phyloP scores from a whole-genome alignment of 1,140 invertebrate species.

The Aphelenchoides avenae region DNA sequence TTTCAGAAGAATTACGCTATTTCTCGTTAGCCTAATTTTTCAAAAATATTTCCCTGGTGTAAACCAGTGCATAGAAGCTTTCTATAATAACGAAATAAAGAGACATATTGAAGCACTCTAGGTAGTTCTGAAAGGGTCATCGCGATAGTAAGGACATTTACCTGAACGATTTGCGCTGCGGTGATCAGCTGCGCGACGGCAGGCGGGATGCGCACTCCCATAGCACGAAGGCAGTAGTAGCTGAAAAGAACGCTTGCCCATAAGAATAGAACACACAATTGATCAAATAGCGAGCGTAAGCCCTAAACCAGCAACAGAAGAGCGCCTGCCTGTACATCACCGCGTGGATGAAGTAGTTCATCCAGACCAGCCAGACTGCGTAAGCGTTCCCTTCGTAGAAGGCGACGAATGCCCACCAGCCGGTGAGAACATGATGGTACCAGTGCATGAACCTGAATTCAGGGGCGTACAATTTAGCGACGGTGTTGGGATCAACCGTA shows the following conservation, averaged over 20 bases:
- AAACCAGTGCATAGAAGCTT: no score
- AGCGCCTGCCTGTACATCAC: slow-evolving; percentile 60
- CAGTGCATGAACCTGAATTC: slow-evolving; percentile 70
- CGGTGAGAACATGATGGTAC: slow-evolving; percentile 65
- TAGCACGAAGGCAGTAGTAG: slow-evolving; percentile 64
- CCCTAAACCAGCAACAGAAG: no score
- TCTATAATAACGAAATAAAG: no score
- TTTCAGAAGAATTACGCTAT: no score
- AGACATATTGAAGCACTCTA: no score
- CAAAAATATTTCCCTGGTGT: no score
- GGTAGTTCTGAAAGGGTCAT: not conserved
- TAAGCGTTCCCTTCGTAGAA: slow-evolving; percentile 62
- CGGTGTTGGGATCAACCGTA: slow-evolving; percentile 77
- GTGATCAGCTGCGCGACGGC: slow-evolving; percentile 64
- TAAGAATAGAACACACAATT: no score
- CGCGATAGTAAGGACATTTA: slow-evolving; percentile 13
- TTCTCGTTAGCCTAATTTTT: no score
- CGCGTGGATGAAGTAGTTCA: slow-evolving; percentile 65
- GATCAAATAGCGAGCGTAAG: no score
- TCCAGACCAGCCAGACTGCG: slow-evolving; percentile 64
- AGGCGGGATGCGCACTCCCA: slow-evolving; percentile 62
- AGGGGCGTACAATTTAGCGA: slow-evolving; percentile 86
- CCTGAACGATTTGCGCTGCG: slow-evolving; percentile 63
- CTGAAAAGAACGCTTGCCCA: slow-evolving; percentile 37
- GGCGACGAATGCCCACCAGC: slow-evolving; percentile 65